Evolutionary conservation across 1,140 invertebrate species (phyloP).

Genomic region (Hylaeus anthracinus): DNA sequence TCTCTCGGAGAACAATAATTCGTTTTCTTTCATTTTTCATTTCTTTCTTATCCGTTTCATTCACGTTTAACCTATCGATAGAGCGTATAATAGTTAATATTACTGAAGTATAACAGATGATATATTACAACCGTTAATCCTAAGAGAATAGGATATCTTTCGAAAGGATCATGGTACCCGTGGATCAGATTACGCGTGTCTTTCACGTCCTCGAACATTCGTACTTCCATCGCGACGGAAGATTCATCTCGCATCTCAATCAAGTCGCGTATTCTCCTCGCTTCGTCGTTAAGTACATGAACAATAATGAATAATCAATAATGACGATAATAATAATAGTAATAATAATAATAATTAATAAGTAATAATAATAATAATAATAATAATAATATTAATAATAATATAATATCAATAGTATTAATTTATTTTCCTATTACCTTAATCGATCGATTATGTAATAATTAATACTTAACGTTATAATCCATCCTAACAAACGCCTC

Average conservation of each 20-base stretch:
- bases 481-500: conserved; percentile 33
- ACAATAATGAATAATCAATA: conserved; percentile 63
- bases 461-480: conserved; percentile 70
- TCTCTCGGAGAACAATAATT: conserved; percentile 75
- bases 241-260: conserved; percentile 19
- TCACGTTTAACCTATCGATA: conserved; percentile 68
- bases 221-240: conserved; percentile 27
- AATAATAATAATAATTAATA: conserved; percentile 67
- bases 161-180: conserved; percentile 22
- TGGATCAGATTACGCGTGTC: conserved; percentile 21
- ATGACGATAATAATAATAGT: conserved; percentile 68
- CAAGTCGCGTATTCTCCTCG: conserved; percentile 26
- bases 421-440: conserved; percentile 69
- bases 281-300: conserved; percentile 61
- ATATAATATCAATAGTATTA: conserved; percentile 66
- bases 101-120: conserved; percentile 78
- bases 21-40: conserved; percentile 62
- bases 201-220: neutral
- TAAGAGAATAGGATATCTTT: conserved; percentile 62
- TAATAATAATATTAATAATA: conserved; percentile 53
- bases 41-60: conserved; percentile 15
- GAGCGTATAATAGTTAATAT: conserved; percentile 71
- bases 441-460: conserved; percentile 62
- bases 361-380: conserved; percentile 70
- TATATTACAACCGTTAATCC: conserved; percentile 77